Percentiles rank a stretch among this genome's conserved stretches.
Evolutionary conservation across 2,113 vertebrate species (phyloP).

Genomic region (Brachypodius melanocephalos): DNA sequence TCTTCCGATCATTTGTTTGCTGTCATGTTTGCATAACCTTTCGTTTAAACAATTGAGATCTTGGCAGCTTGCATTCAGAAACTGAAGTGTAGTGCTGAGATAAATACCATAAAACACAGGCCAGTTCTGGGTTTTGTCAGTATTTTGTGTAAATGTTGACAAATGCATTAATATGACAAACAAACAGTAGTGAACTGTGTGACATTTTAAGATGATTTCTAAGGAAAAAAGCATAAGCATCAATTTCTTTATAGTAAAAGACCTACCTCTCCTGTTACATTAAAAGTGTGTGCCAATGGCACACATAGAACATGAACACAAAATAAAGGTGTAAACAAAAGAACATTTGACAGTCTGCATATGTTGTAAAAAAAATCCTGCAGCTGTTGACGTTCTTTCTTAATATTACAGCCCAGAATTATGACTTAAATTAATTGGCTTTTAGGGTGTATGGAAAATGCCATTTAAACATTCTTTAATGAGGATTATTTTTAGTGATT

Average conservation of each 20-base stretch:
- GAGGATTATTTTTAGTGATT: neutral
- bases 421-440: neutral
- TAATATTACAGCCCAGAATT: neutral
- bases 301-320: neutral
- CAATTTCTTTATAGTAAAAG: neutral
- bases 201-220: neutral
- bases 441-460: neutral
- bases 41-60: constrained; percentile 12
- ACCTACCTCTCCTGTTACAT: neutral
- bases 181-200: neutral
- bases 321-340: neutral
- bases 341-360: neutral
- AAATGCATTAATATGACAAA: neutral
- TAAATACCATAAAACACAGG: neutral
- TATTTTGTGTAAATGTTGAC: neutral
- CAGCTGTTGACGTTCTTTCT: neutral
- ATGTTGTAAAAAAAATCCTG: neutral
- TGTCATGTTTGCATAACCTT: constrained; percentile 19
- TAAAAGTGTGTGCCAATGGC: neutral
- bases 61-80: neutral
- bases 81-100: neutral
- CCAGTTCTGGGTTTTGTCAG: constrained; percentile 2
- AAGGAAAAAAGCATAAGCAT: neutral
- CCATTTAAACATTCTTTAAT: neutral
- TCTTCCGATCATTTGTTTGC: neutral